phyloP scores from a whole-genome alignment of 2,888 invertebrate genomes.

The Agrotis exclamationis region DNA sequence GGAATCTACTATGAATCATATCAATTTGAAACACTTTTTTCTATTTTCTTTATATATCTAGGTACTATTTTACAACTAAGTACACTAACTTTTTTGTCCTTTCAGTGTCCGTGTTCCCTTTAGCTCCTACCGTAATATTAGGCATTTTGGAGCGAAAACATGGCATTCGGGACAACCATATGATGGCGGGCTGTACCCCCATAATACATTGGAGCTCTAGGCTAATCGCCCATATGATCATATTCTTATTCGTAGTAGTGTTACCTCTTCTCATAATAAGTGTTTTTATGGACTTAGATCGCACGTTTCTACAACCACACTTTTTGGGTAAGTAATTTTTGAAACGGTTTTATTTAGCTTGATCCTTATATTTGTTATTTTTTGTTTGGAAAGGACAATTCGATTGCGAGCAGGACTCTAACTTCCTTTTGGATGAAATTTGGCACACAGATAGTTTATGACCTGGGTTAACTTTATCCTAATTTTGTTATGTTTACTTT shows the following conservation, averaged over 20 bases:
- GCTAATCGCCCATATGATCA: slow-evolving; percentile 30
- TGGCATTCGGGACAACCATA: slow-evolving; percentile 44
- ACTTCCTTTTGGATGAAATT: too few species aligned
- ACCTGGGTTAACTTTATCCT: too few species aligned
- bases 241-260: slow-evolving; percentile 13
- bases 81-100: neutral
- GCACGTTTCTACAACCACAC: slow-evolving; percentile 25
- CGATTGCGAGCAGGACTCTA: too few species aligned
- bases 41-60: too few species aligned
- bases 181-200: slow-evolving; percentile 53
- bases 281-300: slow-evolving; percentile 30
- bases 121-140: slow-evolving; percentile 35
- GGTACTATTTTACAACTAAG: too few species aligned
- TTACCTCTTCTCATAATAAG: slow-evolving; percentile 11
- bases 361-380: too few species aligned
- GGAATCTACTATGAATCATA: too few species aligned
- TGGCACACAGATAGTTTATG: too few species aligned
- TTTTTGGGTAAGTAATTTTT: slow-evolving; percentile 31
- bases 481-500: too few species aligned
- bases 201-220: slow-evolving; percentile 42
- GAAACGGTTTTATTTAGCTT: too few species aligned
- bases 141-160: slow-evolving; percentile 30
- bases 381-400: too few species aligned
- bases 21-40: too few species aligned
- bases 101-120: slow-evolving; percentile 41